Conservation (phyloP, 2,797 vertebrate species). For the Carduelis carduelis region DNA sequence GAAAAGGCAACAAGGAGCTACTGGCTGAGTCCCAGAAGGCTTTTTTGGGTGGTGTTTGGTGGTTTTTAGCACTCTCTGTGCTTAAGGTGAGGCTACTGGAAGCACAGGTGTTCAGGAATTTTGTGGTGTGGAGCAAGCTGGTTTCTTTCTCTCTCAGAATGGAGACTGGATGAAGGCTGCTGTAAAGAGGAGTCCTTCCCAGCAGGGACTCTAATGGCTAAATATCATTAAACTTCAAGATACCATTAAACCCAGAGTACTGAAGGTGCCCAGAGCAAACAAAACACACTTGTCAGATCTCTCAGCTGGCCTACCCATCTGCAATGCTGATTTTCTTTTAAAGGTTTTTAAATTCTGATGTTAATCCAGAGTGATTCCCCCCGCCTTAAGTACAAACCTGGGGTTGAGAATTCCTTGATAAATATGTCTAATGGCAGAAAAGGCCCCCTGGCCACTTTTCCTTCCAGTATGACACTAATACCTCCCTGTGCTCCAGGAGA, state of each 20-base stretch:
- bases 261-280: not conserved
- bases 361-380: not conserved
- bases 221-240: not conserved
- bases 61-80: not conserved
- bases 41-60: not conserved
- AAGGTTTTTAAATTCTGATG: slow-evolving; percentile 1
- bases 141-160: not conserved
- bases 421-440: not conserved
- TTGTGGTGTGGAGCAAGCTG: not conserved
- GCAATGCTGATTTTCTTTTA: not conserved
- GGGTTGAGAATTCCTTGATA: not conserved
- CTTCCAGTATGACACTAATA: not conserved
- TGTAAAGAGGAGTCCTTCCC: not conserved
- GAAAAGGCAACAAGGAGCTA: not conserved
- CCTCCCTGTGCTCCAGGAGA: not conserved
- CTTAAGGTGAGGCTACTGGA: not conserved
- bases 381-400: not conserved
- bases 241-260: not conserved
- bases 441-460: rapidly evolving
- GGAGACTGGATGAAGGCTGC: not conserved
- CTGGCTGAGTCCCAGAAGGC: not conserved
- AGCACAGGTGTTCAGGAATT: not conserved
- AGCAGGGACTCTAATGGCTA: not conserved
- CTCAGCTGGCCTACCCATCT: not conserved
- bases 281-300: not conserved